Conservation (phyloP, 35 echinoderm and acorn worm species). For the Ptychodera flava region DNA sequence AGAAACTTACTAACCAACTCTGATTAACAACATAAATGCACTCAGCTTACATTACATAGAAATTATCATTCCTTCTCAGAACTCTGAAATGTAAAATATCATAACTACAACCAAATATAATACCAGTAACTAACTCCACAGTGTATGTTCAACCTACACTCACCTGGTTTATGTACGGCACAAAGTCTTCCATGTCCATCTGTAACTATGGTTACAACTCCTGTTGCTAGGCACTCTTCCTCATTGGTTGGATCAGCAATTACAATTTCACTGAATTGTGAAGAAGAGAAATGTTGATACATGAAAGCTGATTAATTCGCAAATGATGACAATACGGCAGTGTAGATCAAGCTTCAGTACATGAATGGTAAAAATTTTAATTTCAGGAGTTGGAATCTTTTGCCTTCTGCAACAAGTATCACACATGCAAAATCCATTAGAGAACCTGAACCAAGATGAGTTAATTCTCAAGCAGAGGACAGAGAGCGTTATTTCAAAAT, state of each 20-base stretch:
- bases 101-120: neutral
- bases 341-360: no score
- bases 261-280: conserved; percentile 61
- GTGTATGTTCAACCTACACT: neutral
- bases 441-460: no score
- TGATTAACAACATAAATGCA: conserved; percentile 51
- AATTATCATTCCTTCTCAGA: neutral
- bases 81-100: neutral
- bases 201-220: conserved; percentile 68
- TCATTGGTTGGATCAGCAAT: conserved; percentile 86
- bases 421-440: no score
- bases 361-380: no score
- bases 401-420: no score
- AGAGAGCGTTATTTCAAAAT: no score
- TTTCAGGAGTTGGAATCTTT: no score
- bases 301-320: no score
- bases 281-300: no score
- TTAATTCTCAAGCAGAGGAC: no score
- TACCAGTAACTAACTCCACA: neutral
- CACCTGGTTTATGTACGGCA: conserved; percentile 90
- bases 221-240: conserved; percentile 80
- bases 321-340: no score
- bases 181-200: conserved; percentile 54
- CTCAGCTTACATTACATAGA: neutral
- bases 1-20: conserved; percentile 67